These are phyloP conservation scores for Vombatus ursinus DNA, from an alignment of 2,113 vertebrate species.

Conservation along the genomic window DNA sequence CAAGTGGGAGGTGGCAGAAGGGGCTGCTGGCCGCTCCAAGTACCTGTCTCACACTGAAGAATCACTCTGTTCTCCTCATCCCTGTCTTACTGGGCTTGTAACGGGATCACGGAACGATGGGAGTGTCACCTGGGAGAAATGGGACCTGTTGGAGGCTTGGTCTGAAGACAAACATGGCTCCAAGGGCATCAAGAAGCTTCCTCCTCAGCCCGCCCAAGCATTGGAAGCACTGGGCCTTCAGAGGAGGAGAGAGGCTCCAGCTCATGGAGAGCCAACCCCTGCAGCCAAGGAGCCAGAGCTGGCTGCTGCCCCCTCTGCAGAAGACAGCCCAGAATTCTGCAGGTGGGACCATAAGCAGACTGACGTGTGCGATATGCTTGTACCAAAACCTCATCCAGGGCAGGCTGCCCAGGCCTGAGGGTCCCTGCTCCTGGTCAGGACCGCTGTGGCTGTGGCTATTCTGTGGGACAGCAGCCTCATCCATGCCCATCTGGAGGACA, in stretches of 20 bases:
- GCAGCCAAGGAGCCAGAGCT: conserved; percentile 8
- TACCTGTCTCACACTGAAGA: conserved; percentile 77
- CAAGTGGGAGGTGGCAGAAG: too few relatives aligned
- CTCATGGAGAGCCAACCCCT: background rate
- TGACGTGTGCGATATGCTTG: too few relatives aligned
- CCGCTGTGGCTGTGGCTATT: too few relatives aligned
- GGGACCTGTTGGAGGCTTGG: background rate
- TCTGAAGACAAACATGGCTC: background rate
- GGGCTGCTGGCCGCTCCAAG: background rate
- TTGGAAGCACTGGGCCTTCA: background rate
- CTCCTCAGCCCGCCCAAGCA: background rate
- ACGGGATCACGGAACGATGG: conserved; percentile 72
- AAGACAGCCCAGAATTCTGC: too few relatives aligned
- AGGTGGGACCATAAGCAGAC: too few relatives aligned
- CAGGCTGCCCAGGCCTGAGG: too few relatives aligned
- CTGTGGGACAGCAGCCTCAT: too few relatives aligned
- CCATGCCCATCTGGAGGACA: too few relatives aligned
- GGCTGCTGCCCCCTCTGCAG: background rate
- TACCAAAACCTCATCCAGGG: too few relatives aligned
- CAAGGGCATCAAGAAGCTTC: background rate
- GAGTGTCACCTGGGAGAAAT: conserved; percentile 66
- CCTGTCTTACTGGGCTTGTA: conserved; percentile 59
- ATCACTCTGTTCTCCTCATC: conserved; percentile 59
- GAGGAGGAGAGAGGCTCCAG: background rate
- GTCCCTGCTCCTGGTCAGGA: too few relatives aligned